Conservation (phyloP, 2,797 vertebrate species). For the Melanotaenia maccullochi region DNA sequence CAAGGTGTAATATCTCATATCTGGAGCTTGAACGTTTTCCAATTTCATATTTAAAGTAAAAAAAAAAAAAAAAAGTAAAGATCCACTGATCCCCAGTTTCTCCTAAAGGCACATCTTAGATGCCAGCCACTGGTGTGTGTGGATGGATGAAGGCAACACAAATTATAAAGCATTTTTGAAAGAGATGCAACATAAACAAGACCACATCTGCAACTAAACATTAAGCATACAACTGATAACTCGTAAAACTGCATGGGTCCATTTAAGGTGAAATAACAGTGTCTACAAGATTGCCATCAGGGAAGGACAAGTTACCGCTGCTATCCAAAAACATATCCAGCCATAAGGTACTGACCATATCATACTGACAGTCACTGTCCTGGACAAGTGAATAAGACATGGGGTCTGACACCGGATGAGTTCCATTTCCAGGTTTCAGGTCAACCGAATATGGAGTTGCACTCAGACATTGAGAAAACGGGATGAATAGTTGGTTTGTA, state of each 20-base stretch:
- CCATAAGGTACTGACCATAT: constrained; percentile 9
- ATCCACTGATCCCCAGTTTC: background rate
- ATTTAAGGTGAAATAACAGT: constrained; percentile 10
- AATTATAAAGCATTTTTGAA: background rate
- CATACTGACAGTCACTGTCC: constrained; percentile 1
- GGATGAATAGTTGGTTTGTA: background rate
- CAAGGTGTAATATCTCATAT: background rate
- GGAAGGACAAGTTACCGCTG: constrained; percentile 10
- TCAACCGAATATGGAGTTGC: background rate
- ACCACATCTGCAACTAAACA: background rate
- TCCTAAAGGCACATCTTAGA: background rate
- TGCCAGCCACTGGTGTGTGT: background rate
- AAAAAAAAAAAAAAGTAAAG: background rate
- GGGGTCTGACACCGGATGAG: constrained; percentile 1
- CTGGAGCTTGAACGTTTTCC: background rate
- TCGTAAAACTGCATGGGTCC: background rate
- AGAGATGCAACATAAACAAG: background rate
- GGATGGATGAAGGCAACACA: background rate
- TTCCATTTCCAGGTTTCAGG: background rate
- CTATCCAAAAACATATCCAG: constrained; percentile 29
- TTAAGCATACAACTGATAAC: background rate
- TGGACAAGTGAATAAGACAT: constrained; percentile 10
- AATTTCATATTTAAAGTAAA: background rate
- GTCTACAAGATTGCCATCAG: constrained; percentile 24
- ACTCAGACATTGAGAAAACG: constrained; percentile 9